Conservation (phyloP, 2,113 vertebrate species). For the Nyctereutes procyonoides region DNA sequence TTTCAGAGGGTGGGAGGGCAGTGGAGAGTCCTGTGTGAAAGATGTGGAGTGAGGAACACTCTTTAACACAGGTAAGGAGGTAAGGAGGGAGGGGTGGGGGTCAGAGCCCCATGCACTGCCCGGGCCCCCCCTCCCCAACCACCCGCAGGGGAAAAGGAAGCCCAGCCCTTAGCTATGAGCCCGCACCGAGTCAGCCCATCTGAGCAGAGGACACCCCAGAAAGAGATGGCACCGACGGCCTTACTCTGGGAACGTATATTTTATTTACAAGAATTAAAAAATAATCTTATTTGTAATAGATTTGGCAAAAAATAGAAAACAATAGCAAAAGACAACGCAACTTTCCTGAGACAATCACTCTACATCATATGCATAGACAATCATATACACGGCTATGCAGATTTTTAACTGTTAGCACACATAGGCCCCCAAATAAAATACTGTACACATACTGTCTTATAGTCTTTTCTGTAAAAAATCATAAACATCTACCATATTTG, state of each 20-base stretch:
- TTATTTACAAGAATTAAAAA: neutral
- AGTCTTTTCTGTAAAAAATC: neutral
- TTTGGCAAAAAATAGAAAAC: neutral
- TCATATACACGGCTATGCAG: rapidly evolving
- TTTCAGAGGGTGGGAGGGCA: slow-evolving; percentile 89
- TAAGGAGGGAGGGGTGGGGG: neutral
- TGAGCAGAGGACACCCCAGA: neutral
- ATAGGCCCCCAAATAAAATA: too few relatives aligned
- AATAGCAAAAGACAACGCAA: neutral
- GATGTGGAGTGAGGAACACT: neutral
- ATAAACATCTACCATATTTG: neutral
- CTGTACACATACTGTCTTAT: rapidly evolving
- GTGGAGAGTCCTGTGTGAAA: slow-evolving; percentile 88
- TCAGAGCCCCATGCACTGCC: neutral
- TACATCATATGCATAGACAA: neutral
- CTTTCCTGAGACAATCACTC: neutral
- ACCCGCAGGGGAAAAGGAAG: neutral
- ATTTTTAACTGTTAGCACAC: neutral
- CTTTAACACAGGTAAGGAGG: too few relatives aligned
- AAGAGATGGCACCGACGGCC: neutral
- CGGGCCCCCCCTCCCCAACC: too few relatives aligned
- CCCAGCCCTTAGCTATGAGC: neutral
- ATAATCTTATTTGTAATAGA: neutral
- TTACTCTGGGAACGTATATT: neutral
- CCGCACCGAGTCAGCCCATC: rapidly evolving